Base-by-base conservation (phyloP, 2,888 invertebrate genomes). In the Hydrotaea diabolus region DNA sequence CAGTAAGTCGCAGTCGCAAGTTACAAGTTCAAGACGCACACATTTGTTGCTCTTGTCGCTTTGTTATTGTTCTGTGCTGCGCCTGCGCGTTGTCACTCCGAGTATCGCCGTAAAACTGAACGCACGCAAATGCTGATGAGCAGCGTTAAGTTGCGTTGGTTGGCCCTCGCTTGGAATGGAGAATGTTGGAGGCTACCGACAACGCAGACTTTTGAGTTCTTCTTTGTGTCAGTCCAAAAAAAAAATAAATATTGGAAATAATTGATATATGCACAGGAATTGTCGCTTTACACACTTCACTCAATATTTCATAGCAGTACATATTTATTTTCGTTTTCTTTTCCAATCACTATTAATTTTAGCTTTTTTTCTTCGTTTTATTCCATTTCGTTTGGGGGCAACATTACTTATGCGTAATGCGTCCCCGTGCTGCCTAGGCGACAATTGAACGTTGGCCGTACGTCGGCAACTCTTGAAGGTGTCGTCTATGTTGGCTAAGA, bases 361-460 rank as follows among this genome's bases (percentile, higher is more conserved):
- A n/a, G n/a, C n/a, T n/a, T n/a, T n/a, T n/a, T n/a, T n/a, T n/a
- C n/a, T n/a, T n/a, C n/a, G n/a, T n/a, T 64, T 64, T 31, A 43
- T 21, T 39, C 39, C 31, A 31, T 39, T 11, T 39, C 39, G 39
- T 1, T n/a, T 39, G 39, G 21, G 26, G 26, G 23, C 69, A 39
- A 46, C 43, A 77, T 86, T 87, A 85, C 85, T 85, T 82, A 87
- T 87, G 86, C 86, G 85, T 80, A 78, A 77, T 74, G 82, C 85
- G 86, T 87, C 77, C 77, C 57, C 85, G 86, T 87, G 77, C 77
- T 64, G 13, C 55, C 64, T 62, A 81, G 73, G 59, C 83, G 80
- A 79, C 79, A 82, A 66, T 71, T 77, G 74, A 83, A 77, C 77
- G 77, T 75, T 74, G 75, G 69, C 17, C 77, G 59, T 1, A 46